These are phyloP conservation scores for Heliothis virescens DNA, from an alignment of 1,140 invertebrate genomes.

Conservation along the genomic window DNA sequence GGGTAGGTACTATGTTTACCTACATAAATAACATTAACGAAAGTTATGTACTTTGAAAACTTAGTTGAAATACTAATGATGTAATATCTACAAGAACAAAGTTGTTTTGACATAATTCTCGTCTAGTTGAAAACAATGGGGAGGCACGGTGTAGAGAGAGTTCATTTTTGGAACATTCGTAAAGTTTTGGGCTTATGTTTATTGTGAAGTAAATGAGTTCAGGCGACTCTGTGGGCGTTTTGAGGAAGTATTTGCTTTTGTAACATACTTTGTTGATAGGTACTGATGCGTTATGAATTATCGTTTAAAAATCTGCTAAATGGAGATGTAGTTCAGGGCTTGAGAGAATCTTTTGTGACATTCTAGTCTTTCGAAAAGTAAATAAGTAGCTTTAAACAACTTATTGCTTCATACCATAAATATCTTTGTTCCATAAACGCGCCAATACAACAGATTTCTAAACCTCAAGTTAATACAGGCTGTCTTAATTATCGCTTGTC, in stretches of 20 bases:
- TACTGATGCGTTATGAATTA: no score
- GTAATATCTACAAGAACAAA: conserved; percentile 42
- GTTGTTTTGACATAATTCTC: conserved; percentile 38
- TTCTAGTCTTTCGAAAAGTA: no score
- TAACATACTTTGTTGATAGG: no score
- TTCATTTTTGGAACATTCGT: not conserved
- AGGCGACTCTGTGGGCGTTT: no score
- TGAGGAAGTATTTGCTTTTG: no score
- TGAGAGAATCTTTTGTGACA: no score
- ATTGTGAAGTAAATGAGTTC: no score
- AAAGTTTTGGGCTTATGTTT: not conserved
- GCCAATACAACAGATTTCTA: not conserved
- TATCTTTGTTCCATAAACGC: not conserved
- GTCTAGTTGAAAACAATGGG: conserved; percentile 32
- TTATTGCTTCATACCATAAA: no score
- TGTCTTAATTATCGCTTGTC: conserved; percentile 15
- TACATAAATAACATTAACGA: conserved; percentile 47
- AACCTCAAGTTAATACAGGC: not conserved
- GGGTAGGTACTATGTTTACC: conserved; percentile 37
- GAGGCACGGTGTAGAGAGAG: not conserved
- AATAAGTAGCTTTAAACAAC: no score
- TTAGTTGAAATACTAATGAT: conserved; percentile 47
- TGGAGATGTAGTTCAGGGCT: no score
- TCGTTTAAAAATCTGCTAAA: no score
- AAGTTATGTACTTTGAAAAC: conserved; percentile 44